Evolutionary conservation across 2,797 vertebrate genomes (phyloP), one percentile per base, ranked within the genome.

Genomic region (Pseudochirops corinnae): DNA sequence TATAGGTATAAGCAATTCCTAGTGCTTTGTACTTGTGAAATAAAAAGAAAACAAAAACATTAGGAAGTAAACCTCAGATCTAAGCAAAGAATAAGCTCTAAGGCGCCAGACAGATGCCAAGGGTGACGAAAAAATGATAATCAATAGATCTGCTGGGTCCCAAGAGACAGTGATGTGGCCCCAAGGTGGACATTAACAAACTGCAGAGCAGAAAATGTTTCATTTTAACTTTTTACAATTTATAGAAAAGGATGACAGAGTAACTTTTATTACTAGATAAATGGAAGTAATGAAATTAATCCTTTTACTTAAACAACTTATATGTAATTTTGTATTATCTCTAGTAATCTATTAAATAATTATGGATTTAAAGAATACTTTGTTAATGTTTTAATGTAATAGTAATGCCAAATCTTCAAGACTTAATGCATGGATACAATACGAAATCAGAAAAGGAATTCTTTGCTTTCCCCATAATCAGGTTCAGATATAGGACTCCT

Each of bases 381-480:
- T 90, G 46, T 52, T 90, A 96, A 94, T 55, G 7, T 21, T 60
- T 95, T 91, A 92, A 28, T 31, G 91, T 53, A 52, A 94, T 56
- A 93, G 24, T 57, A 95, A 7, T 31, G 82, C 33, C 57, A 57
- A 74, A 55, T 67, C 96, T 93, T 91, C 94, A 50, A 92, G 39
- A 57, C 28, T 96, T 93, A 96, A 96, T 13, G 92, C 58, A 93
- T 94, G 90, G 31, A 96, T 67, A 94, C 60, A 92, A 93, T 94
- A 94, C 5, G 92, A 90, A 93, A 90, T 31, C 60, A 0, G 39
- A 94, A 67, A 29, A 55, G 92, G 92, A 39, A 91, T 3, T 16
- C 4, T 82, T 95, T 56, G 55, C 91, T 60, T 96, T 93, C 56
- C 31, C 24, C 95, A 96, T 91, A 55, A 96, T 67, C 39, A 95